Percentiles rank a stretch among this genome's conserved stretches.
Conservation (phyloP, 2,797 vertebrate genomes). For the Zenarchopterus dispar region DNA sequence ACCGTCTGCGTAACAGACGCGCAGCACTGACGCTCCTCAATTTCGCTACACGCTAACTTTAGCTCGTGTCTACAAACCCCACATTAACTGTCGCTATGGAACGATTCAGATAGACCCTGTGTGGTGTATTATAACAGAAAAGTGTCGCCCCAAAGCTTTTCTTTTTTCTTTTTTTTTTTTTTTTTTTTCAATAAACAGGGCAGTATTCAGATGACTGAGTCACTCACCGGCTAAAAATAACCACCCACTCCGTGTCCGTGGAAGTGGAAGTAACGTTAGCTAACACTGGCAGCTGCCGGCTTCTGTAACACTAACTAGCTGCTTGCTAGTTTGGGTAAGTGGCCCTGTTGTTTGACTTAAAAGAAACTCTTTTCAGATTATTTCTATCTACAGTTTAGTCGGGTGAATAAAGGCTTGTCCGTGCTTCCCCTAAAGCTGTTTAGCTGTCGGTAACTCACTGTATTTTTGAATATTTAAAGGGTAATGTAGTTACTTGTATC, state of each 20-base stretch:
- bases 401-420: neutral
- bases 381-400: neutral
- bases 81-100: too few relatives aligned
- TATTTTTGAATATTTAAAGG: too few relatives aligned
- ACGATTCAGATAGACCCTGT: too few relatives aligned
- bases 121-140: too few relatives aligned
- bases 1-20: conserved; percentile 19
- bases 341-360: conserved; percentile 4
- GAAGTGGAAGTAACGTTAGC: conserved; percentile 2
- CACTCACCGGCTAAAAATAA: too few relatives aligned
- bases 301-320: conserved; percentile 13
- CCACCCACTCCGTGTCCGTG: too few relatives aligned
- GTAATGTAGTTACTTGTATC: neutral
- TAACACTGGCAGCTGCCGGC: conserved; percentile 36
- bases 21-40: conserved; percentile 44
- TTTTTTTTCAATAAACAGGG: too few relatives aligned
- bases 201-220: too few relatives aligned
- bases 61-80: neutral
- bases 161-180: too few relatives aligned
- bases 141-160: too few relatives aligned
- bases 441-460: too few relatives aligned
- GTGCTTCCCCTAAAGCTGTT: neutral
- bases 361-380: neutral
- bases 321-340: conserved; percentile 46
- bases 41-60: neutral